Evolutionary conservation across 2,888 invertebrate species (phyloP).

Genomic region (Chrysotoxum bicinctum): DNA sequence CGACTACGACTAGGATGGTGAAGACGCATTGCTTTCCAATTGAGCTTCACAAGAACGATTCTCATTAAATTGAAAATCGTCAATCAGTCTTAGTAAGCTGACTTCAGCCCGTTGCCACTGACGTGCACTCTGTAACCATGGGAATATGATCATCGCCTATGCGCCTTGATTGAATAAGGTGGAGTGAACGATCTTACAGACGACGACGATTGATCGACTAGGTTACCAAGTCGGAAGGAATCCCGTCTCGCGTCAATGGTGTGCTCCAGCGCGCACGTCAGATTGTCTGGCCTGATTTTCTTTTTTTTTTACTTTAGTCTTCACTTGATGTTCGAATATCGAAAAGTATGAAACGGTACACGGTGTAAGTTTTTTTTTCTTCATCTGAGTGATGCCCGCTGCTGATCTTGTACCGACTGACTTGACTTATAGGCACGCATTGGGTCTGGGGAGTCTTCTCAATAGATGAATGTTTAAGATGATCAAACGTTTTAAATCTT

Average conservation of each 20-base stretch:
- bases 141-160: slow-evolving; percentile 63
- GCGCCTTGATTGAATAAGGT: slow-evolving; percentile 67
- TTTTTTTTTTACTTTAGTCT: slow-evolving; percentile 17
- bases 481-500: slow-evolving; percentile 53
- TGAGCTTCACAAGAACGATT: slow-evolving; percentile 51
- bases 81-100: slow-evolving; percentile 58
- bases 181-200: slow-evolving; percentile 58
- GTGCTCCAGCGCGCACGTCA: slow-evolving; percentile 62
- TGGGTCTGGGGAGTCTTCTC: slow-evolving; percentile 39
- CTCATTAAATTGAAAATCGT: slow-evolving; percentile 72
- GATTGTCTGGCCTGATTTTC: slow-evolving; percentile 69
- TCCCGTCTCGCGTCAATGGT: slow-evolving; percentile 65
- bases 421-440: slow-evolving; percentile 47
- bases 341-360: slow-evolving; percentile 57
- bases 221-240: slow-evolving; percentile 71
- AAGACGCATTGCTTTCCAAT: slow-evolving; percentile 34
- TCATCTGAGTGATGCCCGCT: background rate
- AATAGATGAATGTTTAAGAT: slow-evolving; percentile 58
- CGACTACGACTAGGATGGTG: too few species aligned
- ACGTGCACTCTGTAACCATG: slow-evolving; percentile 45
- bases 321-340: slow-evolving; percentile 19
- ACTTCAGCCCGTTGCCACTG: slow-evolving; percentile 21
- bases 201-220: slow-evolving; percentile 52
- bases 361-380: slow-evolving; percentile 51
- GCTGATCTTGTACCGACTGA: background rate